phyloP scores from a whole-genome alignment of 2,113 vertebrate genomes.

The Melanostigma gelatinosum region DNA sequence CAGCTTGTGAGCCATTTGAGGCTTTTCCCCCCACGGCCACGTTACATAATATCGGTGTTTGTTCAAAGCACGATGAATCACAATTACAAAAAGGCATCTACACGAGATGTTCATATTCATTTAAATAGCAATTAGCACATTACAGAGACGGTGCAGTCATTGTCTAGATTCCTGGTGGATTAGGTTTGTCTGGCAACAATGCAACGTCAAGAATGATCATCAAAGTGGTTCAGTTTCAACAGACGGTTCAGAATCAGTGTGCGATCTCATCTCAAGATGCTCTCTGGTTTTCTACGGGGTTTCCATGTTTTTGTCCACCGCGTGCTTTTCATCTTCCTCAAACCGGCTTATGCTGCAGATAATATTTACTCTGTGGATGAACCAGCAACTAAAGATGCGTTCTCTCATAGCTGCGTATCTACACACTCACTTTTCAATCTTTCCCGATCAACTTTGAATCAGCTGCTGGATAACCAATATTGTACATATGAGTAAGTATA shows the following conservation, averaged over 20 bases:
- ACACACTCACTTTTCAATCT: background rate
- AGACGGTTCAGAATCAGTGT: background rate
- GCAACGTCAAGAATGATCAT: background rate
- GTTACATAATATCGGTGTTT: constrained; percentile 23
- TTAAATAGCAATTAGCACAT: constrained; percentile 68
- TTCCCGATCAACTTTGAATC: background rate
- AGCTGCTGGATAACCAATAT: background rate
- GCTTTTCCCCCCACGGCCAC: constrained; percentile 5
- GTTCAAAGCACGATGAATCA: constrained; percentile 35
- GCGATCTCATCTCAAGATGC: background rate
- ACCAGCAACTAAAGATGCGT: background rate
- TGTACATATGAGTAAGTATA: background rate
- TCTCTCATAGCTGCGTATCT: background rate
- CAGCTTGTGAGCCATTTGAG: background rate
- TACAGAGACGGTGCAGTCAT: constrained; percentile 35
- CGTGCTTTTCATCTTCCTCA: background rate
- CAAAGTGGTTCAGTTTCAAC: background rate
- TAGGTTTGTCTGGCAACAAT: constrained; percentile 28
- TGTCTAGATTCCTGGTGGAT: constrained; percentile 13
- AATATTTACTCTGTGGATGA: background rate
- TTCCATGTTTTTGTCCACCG: background rate
- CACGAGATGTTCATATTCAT: constrained; percentile 44
- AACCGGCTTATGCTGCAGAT: background rate
- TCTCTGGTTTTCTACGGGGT: background rate
- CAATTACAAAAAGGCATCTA: constrained; percentile 42